These are phyloP conservation scores for Stratiolaelaps scimitus DNA, from an alignment of 1,140 invertebrate species.

Conservation along the genomic window DNA sequence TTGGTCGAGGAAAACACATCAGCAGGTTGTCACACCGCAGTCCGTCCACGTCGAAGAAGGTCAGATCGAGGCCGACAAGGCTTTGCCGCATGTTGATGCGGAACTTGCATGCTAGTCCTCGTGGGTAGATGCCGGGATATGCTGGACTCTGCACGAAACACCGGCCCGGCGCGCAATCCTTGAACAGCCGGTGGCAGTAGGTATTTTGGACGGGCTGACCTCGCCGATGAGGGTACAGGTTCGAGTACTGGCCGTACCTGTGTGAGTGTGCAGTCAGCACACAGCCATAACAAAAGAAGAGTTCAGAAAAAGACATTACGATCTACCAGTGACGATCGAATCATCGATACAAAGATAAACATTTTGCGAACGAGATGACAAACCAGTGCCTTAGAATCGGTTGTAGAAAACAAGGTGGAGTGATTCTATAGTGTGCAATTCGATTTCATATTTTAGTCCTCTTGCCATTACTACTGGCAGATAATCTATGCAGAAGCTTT, in stretches of 20 bases:
- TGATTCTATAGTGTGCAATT: too few relatives aligned
- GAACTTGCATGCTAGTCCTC: constrained; percentile 63
- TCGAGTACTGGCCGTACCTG: constrained; percentile 71
- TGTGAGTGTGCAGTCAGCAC: too few relatives aligned
- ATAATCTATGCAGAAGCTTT: too few relatives aligned
- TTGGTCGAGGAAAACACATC: constrained; percentile 79
- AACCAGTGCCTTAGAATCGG: too few relatives aligned
- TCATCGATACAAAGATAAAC: too few relatives aligned
- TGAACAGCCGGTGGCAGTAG: constrained; percentile 65
- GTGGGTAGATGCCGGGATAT: constrained; percentile 76
- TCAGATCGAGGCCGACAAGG: constrained; percentile 35
- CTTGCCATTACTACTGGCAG: too few relatives aligned
- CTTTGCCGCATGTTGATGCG: constrained; percentile 34
- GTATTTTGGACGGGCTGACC: constrained; percentile 64
- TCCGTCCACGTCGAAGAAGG: constrained; percentile 69
- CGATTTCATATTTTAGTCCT: too few relatives aligned
- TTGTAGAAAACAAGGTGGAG: too few relatives aligned
- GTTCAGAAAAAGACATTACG: too few relatives aligned
- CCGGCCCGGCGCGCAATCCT: constrained; percentile 62
- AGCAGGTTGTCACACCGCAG: constrained; percentile 85
- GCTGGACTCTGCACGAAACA: constrained; percentile 84
- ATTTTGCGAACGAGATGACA: too few relatives aligned
- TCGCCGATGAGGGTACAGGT: constrained; percentile 72
- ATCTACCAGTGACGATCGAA: too few relatives aligned
- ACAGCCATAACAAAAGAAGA: too few relatives aligned